Evolutionary conservation across 2,888 invertebrate species (phyloP), one percentile per base, ranked within the genome.

Genomic region (Drosophila limbata): DNA sequence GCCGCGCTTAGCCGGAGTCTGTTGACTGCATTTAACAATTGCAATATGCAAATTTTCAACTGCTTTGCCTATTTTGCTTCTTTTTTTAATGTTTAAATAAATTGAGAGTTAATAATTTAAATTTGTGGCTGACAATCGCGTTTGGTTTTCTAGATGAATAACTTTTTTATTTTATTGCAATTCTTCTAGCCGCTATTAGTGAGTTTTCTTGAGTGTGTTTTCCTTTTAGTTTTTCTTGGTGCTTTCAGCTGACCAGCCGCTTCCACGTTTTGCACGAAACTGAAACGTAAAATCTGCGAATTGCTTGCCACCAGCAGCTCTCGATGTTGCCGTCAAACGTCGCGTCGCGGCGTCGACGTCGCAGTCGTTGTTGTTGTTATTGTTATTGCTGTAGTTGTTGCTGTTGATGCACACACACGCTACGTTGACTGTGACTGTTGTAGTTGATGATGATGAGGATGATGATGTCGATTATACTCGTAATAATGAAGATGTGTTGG

Each of bases 241-340:
- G 42, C 52, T 64, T 60, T 68, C 19, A 21, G 63, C 69, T 81
- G 83, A 89, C 91, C 85, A 85, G 68, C 73, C 84, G 80, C 80
- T 81, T 82, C 79, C 81, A 88, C 89, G 90, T 81, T 87, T 85
- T 87, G 79, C 81, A 85, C 83, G 72, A 90, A 89, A 90, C 91
- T 90, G 84, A 90, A 90, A 81, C 71, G 78, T 72, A 87, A 61
- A 90, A 89, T 83, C 81, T 75, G 75, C 75, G 82, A 88, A 83
- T 79, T 50, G 52, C 40, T 40, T 48, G 51, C 60, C 19, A 40
- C 37, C 63, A 56, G 48, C 59, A 72, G 76, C 45, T 55, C 57
- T 59, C 47, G 55, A 45, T 50, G 59, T 53, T 66, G 44, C 48
- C 35, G 55, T 72, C 64, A 44, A 15, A 45, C 56, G 45, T 6